Evolutionary conservation across 2,888 invertebrate genomes (phyloP).

Genomic region (Zygaena filipendulae): DNA sequence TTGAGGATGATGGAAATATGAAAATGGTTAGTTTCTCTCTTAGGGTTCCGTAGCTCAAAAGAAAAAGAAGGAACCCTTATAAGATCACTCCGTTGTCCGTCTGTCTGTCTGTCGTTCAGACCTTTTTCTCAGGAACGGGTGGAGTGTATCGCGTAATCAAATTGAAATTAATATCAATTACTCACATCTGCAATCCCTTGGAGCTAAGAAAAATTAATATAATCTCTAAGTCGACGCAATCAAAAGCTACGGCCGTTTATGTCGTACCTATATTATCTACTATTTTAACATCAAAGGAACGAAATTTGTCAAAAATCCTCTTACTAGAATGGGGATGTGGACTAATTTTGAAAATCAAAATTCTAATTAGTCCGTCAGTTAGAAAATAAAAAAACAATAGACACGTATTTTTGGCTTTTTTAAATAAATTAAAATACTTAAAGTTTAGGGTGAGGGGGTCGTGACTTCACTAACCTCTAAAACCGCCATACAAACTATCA

Average conservation of each 20-base stretch:
- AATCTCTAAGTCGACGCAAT: neutral
- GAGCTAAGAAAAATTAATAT: neutral
- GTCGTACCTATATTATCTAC: no score
- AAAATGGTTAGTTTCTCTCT: neutral
- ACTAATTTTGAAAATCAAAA: no score
- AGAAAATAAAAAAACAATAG: no score
- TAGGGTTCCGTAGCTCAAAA: neutral
- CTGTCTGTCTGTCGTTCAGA: neutral
- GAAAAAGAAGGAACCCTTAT: neutral
- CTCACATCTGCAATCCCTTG: neutral
- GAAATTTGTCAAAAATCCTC: no score
- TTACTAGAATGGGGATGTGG: no score
- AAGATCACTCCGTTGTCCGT: slow-evolving; percentile 1
- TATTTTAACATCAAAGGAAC: no score
- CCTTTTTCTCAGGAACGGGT: neutral
- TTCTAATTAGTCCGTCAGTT: no score
- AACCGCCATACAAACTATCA: no score
- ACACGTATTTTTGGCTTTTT: no score
- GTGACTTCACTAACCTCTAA: no score
- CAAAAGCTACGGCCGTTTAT: neutral
- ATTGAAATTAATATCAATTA: neutral
- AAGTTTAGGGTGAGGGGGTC: no score
- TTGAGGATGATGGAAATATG: neutral
- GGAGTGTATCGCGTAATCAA: neutral
- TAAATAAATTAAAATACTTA: no score